Base-by-base conservation (phyloP, 2,797 vertebrate genomes). In the Sebastes glaucus region DNA sequence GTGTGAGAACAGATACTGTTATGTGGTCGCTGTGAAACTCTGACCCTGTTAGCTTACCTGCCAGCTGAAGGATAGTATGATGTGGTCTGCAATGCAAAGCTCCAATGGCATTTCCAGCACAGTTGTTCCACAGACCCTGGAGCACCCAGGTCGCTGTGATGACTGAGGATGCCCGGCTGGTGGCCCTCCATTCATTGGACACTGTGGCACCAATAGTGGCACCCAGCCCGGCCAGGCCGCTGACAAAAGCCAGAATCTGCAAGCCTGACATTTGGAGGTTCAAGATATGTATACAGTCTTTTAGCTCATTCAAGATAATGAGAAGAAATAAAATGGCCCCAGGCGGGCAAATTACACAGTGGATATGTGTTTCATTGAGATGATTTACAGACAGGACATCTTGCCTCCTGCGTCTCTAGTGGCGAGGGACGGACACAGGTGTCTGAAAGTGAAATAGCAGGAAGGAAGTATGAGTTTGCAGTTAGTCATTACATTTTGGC, bases 91-190 rank as follows among this genome's bases (percentile, higher is more conserved):
- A 96, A 82, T 98, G 98, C 90, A 98, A 94, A 52, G 97, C 96
- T 56, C 98, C 97, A 72, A 98, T 90, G 0, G 98, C 97, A 0
- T 98, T 99, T 23, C 98, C 98, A 4, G 97, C 97, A 75, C 98
- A 99, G 92, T 97, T 98, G 95, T 96, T 97, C 97, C 97, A 98
- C 68, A 99, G 94, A 52, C 97, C 98, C 92, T 99, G 98, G 78
- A 97, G 97, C 62, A 99, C 95, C 98, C 98, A 99, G 11, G 97
- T 99, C 6, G 97, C 97, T 0, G 97, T 98, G 90, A 99, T 98
- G 86, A 99, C 97, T 0, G 97, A 98, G 1, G 97, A 97, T 6
- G 97, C 97, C 76, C 96, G 91, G 77, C 97, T 98, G 22, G 97
- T 99, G 61, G 96, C 96, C 88, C 95, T 97, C 98, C 97, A 99